phyloP scores from a whole-genome alignment of 1,140 invertebrate species.

The Grapholita molesta region DNA sequence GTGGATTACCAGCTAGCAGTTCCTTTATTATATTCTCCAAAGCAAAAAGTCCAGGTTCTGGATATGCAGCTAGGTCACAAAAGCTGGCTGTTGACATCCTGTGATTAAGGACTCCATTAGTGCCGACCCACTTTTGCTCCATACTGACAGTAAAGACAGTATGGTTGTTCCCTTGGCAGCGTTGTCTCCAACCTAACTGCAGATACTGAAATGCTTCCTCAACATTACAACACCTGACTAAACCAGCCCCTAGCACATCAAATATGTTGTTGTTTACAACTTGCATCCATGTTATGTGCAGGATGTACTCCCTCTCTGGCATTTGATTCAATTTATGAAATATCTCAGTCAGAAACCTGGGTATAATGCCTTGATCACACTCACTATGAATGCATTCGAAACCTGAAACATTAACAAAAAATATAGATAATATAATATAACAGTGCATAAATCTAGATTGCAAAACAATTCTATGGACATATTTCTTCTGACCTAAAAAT shows the following conservation, averaged over 20 bases:
- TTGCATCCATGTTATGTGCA: constrained; percentile 83
- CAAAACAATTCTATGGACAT: too few relatives aligned
- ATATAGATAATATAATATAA: too few relatives aligned
- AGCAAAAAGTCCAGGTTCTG: constrained; percentile 80
- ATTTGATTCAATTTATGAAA: constrained; percentile 82
- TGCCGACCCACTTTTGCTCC: constrained; percentile 83
- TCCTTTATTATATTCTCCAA: constrained; percentile 81
- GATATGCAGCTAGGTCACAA: constrained; percentile 81
- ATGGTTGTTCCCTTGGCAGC: constrained; percentile 74
- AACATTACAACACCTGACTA: constrained; percentile 76
- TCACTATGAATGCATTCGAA: constrained; percentile 83
- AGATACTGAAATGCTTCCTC: constrained; percentile 79
- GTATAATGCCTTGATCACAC: constrained; percentile 87
- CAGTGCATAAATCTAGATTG: too few relatives aligned
- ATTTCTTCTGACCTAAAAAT: too few relatives aligned
- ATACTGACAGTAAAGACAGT: constrained; percentile 84
- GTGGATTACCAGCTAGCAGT: constrained; percentile 78
- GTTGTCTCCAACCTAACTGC: constrained; percentile 67
- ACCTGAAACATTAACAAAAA: constrained; percentile 57
- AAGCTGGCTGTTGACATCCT: constrained; percentile 84
- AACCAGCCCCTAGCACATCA: constrained; percentile 78
- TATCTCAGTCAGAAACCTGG: constrained; percentile 85
- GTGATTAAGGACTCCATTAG: constrained; percentile 77
- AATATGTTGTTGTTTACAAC: constrained; percentile 79
- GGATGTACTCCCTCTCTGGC: constrained; percentile 79